phyloP scores from a whole-genome alignment of 2,113 vertebrate genomes.

The Corythornis madagascariensis region DNA sequence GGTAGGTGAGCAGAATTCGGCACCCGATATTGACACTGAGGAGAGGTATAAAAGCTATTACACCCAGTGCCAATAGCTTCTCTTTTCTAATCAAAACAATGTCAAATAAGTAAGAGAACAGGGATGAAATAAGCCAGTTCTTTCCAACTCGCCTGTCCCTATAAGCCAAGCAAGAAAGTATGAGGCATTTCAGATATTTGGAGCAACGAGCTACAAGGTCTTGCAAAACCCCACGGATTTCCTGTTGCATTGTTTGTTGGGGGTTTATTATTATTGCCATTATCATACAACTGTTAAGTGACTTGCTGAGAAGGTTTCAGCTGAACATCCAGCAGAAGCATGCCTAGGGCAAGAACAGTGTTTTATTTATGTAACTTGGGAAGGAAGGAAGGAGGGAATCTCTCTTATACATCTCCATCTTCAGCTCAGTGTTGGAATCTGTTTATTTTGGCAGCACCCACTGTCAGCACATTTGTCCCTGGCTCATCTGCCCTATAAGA shows the following conservation, averaged over 20 bases:
- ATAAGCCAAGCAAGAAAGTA: not conserved
- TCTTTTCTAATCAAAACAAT: constrained; percentile 45
- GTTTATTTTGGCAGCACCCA: not conserved
- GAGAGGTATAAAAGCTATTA: constrained; percentile 32
- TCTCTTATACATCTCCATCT: not conserved
- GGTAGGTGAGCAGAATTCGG: constrained; percentile 11
- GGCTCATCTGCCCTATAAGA: not conserved
- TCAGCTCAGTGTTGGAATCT: not conserved
- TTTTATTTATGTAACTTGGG: constrained; percentile 50
- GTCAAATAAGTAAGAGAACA: constrained; percentile 39
- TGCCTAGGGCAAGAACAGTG: constrained; percentile 44
- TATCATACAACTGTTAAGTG: constrained; percentile 53
- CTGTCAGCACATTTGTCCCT: not conserved
- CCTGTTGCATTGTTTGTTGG: not conserved
- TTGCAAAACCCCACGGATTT: not conserved
- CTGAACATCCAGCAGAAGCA: constrained; percentile 35
- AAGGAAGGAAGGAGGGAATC: not conserved
- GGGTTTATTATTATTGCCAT: constrained; percentile 23
- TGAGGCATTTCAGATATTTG: not conserved
- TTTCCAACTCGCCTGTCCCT: not conserved
- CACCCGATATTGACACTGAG: constrained; percentile 23
- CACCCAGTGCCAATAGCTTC: constrained; percentile 16
- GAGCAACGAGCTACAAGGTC: not conserved
- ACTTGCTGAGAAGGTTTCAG: constrained; percentile 8
- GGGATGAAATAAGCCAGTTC: constrained; percentile 16